Base-by-base conservation (phyloP, 2,888 invertebrate genomes). In the Gerris lacustris region DNA sequence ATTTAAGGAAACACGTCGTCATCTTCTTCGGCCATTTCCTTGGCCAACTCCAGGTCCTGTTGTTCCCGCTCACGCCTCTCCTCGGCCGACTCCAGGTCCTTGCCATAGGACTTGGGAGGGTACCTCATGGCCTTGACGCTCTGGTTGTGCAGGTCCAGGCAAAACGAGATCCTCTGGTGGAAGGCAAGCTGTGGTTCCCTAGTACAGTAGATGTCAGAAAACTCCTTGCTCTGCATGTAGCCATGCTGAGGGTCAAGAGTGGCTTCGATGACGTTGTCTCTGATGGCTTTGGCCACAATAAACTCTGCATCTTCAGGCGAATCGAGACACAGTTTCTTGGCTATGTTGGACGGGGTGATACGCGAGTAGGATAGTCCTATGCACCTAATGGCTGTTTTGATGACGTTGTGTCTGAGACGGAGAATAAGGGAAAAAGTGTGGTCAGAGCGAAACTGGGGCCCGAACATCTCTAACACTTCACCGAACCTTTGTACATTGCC, bases 91-190 rank as follows among this genome's bases (percentile, higher is more conserved):
- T 99, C 99, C 73, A 98, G 83, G 80, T 98, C 97, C 79, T 96
- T 96, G 31, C 97, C 97, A 83, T 98, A 98, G 0, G 97, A 95
- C 80, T 98, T 98, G 0, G 97, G 97, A 31, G 99, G 99, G 83
- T 97, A 99, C 76, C 99, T 87, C 96, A 99, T 97, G 0, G 99
- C 98, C 81, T 96, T 99, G 73, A 99, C 97, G 82, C 97, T 97
- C 82, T 97, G 96, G 81, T 99, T 98, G 79, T 99, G 97, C 76
- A 99, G 86, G 81, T 98, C 96, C 75, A 99, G 84, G 79, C 99
- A 99, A 81, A 99, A 99, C 2, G 92, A 91, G 78, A 98, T 97
- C 77, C 98, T 87, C 80, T 97, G 93, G 83, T 97, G 96, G 82
- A 97, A 97, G 72, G 96, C 96, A 74, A 95, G 83, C 79, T 96